Percentiles rank a stretch among this genome's conserved stretches.
These are phyloP conservation scores for Zygogramma bicolorata DNA, from an alignment of 2,888 invertebrate genomes.

Conservation along the genomic window DNA sequence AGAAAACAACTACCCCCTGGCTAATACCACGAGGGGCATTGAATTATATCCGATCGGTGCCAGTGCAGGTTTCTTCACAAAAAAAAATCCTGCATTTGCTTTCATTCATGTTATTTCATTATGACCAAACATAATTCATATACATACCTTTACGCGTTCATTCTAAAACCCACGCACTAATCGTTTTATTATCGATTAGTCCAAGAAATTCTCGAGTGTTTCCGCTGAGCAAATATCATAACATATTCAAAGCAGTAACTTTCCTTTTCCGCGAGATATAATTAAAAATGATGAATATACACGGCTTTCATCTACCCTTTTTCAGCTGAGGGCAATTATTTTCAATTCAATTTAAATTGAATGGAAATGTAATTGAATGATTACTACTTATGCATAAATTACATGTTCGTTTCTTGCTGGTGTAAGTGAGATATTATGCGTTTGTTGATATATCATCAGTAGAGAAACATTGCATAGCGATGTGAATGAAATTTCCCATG, in stretches of 20 bases:
- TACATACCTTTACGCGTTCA: neutral
- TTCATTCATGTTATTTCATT: no score
- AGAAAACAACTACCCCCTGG: no score
- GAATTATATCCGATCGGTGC: no score
- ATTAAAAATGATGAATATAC: slow-evolving; percentile 46
- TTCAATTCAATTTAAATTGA: slow-evolving; percentile 29
- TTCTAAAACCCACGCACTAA: neutral
- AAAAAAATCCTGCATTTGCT: no score
- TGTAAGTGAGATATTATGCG: neutral
- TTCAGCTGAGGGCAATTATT: slow-evolving; percentile 26
- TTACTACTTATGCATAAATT: slow-evolving; percentile 19
- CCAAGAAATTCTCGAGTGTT: slow-evolving; percentile 14
- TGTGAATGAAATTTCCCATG: no score
- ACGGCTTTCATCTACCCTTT: slow-evolving; percentile 37
- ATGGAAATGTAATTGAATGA: slow-evolving; percentile 27
- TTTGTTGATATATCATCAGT: neutral
- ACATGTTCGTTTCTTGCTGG: neutral
- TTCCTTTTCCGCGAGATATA: slow-evolving; percentile 44
- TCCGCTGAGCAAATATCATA: slow-evolving; percentile 41
- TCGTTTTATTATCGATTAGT: slow-evolving; percentile 13
- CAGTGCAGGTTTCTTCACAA: no score
- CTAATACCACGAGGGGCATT: no score
- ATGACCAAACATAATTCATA: no score
- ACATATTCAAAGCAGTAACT: slow-evolving; percentile 40
- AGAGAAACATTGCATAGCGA: neutral